These are phyloP conservation scores for Seladonia tumulorum DNA, from an alignment of 2,888 invertebrate genomes.

Conservation along the genomic window DNA sequence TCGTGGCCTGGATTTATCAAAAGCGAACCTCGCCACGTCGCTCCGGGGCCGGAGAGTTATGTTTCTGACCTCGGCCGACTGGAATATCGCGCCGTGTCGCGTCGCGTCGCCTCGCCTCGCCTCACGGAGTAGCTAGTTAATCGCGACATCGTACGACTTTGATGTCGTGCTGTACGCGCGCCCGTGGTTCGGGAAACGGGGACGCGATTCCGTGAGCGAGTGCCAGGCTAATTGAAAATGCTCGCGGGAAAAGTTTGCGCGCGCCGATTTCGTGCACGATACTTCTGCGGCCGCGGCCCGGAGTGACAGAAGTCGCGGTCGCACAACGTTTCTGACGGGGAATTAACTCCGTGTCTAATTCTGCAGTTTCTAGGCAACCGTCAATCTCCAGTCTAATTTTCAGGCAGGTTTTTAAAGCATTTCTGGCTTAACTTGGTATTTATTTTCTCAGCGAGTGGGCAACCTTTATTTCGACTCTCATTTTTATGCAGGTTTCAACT, in stretches of 20 bases:
- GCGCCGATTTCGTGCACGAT: not conserved
- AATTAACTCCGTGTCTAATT: not conserved
- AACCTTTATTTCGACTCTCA: not conserved
- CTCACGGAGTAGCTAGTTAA: slow-evolving; percentile 21
- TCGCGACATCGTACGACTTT: slow-evolving; percentile 16
- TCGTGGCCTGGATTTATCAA: slow-evolving; percentile 71
- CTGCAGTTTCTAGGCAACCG: not conserved
- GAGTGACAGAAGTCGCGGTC: not conserved
- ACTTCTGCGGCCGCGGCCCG: not conserved
- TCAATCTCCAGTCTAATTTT: not conserved
- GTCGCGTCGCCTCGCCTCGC: no score
- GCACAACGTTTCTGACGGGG: not conserved
- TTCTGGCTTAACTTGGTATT: not conserved
- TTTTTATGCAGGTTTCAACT: not conserved
- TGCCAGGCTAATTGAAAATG: slow-evolving; percentile 4
- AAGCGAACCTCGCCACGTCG: slow-evolving; percentile 44
- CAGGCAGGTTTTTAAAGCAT: not conserved
- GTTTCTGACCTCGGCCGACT: slow-evolving; percentile 46
- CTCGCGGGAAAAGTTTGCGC: not conserved
- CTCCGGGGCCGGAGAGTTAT: slow-evolving; percentile 33
- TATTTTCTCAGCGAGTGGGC: not conserved
- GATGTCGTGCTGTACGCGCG: not conserved
- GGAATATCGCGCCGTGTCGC: not conserved
- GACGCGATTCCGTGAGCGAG: not conserved
- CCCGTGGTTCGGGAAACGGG: not conserved